Conservation (phyloP, 1,140 invertebrate species). For the Drosophila bocki region DNA sequence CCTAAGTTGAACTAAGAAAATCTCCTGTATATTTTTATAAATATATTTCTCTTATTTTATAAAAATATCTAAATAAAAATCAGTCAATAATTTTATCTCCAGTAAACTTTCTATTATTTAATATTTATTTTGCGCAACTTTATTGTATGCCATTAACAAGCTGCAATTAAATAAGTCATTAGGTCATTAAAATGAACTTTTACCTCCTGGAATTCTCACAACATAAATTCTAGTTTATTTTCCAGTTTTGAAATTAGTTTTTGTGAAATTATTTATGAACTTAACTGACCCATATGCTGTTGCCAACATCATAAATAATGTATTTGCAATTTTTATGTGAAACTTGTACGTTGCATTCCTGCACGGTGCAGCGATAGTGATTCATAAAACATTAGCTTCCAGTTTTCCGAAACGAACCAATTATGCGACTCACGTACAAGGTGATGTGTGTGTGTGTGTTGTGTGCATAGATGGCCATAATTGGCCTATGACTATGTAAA, state of each 20-base stretch:
- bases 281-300: slow-evolving; percentile 7
- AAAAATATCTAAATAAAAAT: background rate
- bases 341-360: slow-evolving; percentile 17
- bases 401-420: slow-evolving; percentile 36
- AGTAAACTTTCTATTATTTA: background rate
- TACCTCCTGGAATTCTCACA: background rate
- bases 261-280: slow-evolving; percentile 22
- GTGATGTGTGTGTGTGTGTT: background rate
- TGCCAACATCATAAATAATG: slow-evolving; percentile 41
- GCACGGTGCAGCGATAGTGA: slow-evolving; percentile 18
- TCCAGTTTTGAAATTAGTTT: slow-evolving; percentile 7
- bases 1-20: too few relatives aligned
- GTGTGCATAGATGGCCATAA: slow-evolving; percentile 55
- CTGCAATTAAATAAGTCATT: slow-evolving; percentile 2
- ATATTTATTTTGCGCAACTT: slow-evolving; percentile 6
- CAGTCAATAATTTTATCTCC: background rate
- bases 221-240: slow-evolving; percentile 20
- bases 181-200: slow-evolving; percentile 1
- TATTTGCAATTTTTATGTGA: slow-evolving; percentile 21
- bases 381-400: slow-evolving; percentile 44
- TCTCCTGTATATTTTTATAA: background rate
- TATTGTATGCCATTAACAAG: slow-evolving; percentile 10
- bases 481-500: slow-evolving; percentile 77
- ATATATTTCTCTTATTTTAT: background rate
- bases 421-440: slow-evolving; percentile 70